These are phyloP conservation scores for Rotaria sp. DNA, from an alignment of 2,888 invertebrate species.

Conservation along the genomic window DNA sequence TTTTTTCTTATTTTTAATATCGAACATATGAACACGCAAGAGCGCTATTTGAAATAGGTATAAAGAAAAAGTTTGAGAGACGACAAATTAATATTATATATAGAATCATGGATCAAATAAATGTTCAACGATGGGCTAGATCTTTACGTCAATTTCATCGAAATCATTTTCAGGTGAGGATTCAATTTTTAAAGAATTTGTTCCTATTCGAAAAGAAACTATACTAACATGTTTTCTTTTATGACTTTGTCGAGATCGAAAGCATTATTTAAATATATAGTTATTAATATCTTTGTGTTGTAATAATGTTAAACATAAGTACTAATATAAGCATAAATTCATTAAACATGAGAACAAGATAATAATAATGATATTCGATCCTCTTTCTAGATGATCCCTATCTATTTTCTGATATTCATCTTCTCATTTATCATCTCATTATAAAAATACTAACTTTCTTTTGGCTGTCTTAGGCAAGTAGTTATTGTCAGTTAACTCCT, in stretches of 20 bases:
- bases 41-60: not conserved
- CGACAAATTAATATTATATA: no score
- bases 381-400: not conserved
- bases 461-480: not conserved
- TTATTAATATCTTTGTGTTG: not conserved
- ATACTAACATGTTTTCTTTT: no score
- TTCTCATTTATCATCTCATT: no score
- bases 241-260: no score
- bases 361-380: not conserved
- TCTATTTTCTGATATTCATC: no score
- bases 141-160: not conserved
- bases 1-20: not conserved
- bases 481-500: not conserved
- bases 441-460: no score
- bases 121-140: not conserved
- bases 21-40: not conserved
- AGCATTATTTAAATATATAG: no score
- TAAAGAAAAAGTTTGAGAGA: not conserved
- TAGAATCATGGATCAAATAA: not conserved
- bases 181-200: not conserved
- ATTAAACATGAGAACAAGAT: not conserved
- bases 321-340: not conserved
- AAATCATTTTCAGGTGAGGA: not conserved
- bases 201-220: no score
- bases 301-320: not conserved